Conservation (phyloP, 2,113 vertebrate species). For the Neopipo cinnamomea region DNA sequence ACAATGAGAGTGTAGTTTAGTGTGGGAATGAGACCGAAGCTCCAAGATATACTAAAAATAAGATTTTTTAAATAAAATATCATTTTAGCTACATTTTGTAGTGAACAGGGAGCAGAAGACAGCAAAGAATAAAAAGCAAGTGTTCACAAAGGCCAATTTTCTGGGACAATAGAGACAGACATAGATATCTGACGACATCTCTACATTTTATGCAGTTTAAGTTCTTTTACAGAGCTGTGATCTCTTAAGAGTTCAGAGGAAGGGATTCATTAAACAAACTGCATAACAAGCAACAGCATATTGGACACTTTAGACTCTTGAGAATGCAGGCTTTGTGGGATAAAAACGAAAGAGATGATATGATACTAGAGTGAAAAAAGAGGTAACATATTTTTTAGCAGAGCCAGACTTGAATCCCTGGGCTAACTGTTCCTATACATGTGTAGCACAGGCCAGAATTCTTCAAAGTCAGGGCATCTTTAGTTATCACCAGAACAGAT, state of each 20-base stretch:
- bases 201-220: neutral
- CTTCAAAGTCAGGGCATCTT: neutral
- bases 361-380: neutral
- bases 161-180: neutral
- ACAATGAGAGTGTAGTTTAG: neutral
- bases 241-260: neutral
- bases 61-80: neutral
- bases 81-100: neutral
- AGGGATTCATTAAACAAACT: neutral
- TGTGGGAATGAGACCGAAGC: neutral
- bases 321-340: neutral
- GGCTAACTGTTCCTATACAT: neutral
- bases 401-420: neutral
- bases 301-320: neutral
- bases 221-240: neutral
- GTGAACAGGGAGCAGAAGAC: neutral
- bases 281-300: neutral
- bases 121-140: neutral
- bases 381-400: neutral
- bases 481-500: neutral
- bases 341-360: neutral
- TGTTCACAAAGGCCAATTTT: neutral
- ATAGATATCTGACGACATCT: neutral
- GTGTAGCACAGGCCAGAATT: neutral
- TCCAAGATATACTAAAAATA: neutral